Base-by-base conservation (phyloP, 2,888 invertebrate species). In the Melinaea marsaeus region DNA sequence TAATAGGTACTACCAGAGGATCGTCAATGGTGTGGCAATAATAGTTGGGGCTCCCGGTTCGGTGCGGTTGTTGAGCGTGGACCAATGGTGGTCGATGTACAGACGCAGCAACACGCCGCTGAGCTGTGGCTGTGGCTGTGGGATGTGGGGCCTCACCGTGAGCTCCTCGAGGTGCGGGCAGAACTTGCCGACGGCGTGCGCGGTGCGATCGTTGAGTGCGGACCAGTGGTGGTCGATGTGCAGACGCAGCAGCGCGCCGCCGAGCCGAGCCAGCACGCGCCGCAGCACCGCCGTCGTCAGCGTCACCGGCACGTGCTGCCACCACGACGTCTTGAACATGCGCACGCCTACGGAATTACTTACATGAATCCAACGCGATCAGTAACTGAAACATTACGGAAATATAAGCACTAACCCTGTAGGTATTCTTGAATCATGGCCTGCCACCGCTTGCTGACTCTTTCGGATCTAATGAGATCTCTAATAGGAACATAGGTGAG, bases 371-470 rank as follows among this genome's bases (percentile, higher is more conserved):
- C 35, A 22, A 22, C 11, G 9, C 6, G 34, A 11, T 13, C 13
- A 6, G 54, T 54, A n/a, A 13, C 13, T 51, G 42, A 37, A 13
- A 4, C 13, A 32, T 47, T n/a, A 42, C 34, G 37, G 32, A 37
- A 34, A 22, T 33, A 4, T 22, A 55, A 22, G 7, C 7, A 62
- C 72, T 86, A 77, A 80, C 88, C 78, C 64, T 84, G 76, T 74
- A 92, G 84, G 72, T 92, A 91, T 68, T 92, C 88, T 63, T 86
- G 86, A 33, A 92, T 81, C 73, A 92, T 80, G 51, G 69, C 80
- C 67, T 86, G 88, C 93, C 93, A 93, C 54, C 85, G 79, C 78
- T 91, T 92, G 70, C 92, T 92, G 64, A 93, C 93, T 76, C 91
- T 80, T 74, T 93, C 93, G n/a, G 92, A 89, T 65, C 85, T 79